Percentiles rank a stretch among this genome's conserved stretches.
Conservation (phyloP, 1,140 invertebrate species). For the Drosophila bipectinata region DNA sequence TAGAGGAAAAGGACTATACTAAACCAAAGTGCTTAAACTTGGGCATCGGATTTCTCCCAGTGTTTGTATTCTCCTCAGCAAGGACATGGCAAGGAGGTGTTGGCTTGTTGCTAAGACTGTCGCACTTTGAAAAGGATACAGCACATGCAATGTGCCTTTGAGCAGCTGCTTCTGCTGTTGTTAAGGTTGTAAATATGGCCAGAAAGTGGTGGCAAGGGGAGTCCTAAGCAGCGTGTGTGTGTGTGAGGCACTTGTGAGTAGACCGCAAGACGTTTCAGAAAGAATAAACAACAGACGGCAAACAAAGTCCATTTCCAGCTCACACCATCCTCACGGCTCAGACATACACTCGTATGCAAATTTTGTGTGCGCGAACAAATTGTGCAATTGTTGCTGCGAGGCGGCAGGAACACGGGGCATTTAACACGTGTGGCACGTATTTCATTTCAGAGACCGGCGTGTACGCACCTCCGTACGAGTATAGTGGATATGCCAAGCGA, state of each 20-base stretch:
- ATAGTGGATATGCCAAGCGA: not conserved
- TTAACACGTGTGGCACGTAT: conserved; percentile 81
- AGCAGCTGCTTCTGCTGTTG: conserved; percentile 25
- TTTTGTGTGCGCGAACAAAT: conserved; percentile 56
- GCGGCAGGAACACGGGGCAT: conserved; percentile 52
- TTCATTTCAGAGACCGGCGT: conserved; percentile 58
- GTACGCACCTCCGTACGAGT: not conserved
- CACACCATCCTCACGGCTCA: conserved; percentile 4
- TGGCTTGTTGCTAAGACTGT: conserved; percentile 49
- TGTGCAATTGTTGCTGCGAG: conserved; percentile 71
- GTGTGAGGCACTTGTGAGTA: conserved; percentile 34
- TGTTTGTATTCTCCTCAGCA: not conserved
- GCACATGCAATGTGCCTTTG: conserved; percentile 39
- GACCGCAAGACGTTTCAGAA: conserved; percentile 65
- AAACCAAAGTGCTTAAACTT: not conserved
- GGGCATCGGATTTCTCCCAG: not conserved
- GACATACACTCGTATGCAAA: conserved; percentile 57
- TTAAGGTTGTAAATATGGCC: conserved; percentile 13
- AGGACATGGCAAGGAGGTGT: not conserved
- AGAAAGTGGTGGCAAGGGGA: conserved; percentile 1
- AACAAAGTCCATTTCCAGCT: conserved; percentile 33
- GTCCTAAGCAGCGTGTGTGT: not conserved
- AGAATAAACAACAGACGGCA: conserved; percentile 63
- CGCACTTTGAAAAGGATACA: conserved; percentile 56
- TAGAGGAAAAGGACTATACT: not conserved